phyloP scores from a whole-genome alignment of 2,797 vertebrate species.

The Knipowitschia caucasica region DNA sequence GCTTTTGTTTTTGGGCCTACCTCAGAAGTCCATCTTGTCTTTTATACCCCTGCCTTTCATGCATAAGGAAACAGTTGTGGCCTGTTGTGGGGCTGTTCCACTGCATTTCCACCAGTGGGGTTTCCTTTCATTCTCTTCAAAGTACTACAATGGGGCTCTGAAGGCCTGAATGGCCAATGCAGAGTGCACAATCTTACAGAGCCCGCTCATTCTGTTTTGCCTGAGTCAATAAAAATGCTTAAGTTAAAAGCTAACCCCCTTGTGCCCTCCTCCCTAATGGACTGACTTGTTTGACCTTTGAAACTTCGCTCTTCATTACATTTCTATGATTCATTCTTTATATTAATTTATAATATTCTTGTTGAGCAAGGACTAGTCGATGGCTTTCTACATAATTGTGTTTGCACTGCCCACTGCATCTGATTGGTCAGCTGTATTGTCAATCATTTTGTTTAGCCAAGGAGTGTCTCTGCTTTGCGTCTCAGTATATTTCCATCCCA shows the following conservation, averaged over 20 bases:
- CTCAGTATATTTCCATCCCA: no score
- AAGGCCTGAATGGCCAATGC: constrained; percentile 95
- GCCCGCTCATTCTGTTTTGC: constrained; percentile 98
- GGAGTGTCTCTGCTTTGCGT: no score
- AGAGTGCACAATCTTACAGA: constrained; percentile 94
- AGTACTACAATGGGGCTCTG: constrained; percentile 90
- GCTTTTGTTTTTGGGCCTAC: constrained; percentile 98
- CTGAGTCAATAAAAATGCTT: constrained; percentile 99
- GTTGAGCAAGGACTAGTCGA: no score
- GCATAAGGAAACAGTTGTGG: constrained; percentile 99
- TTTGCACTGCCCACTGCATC: no score
- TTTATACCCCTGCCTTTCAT: constrained; percentile 99
- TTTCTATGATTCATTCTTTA: constrained; percentile 76
- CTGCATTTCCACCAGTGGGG: constrained; percentile 99
- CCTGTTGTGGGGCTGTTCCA: constrained; percentile 99
- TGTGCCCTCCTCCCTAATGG: constrained; percentile 73
- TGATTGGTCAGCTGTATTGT: no score
- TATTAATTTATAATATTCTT: no score
- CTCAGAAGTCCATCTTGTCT: constrained; percentile 99
- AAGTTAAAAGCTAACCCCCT: constrained; percentile 85
- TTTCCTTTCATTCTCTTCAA: constrained; percentile 97
- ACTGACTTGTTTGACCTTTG: constrained; percentile 75
- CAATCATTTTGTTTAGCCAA: no score
- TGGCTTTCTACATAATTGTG: no score
- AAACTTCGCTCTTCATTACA: constrained; percentile 80